Conservation (phyloP, 1,140 invertebrate species). For the Lepidurus apus region DNA sequence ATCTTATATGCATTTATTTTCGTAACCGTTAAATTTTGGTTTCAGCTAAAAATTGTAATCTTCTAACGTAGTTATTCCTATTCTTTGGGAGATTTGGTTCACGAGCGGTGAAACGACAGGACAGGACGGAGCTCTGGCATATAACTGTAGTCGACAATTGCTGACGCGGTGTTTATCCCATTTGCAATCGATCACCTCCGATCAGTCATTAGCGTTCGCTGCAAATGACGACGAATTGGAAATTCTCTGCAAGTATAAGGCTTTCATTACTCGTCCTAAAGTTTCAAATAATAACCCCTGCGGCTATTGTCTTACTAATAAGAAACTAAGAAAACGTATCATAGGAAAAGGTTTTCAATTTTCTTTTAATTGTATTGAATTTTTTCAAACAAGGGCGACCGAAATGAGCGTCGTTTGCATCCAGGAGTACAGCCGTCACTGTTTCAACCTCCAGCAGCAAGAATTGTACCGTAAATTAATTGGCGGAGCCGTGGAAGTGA, state of each 20-base stretch:
- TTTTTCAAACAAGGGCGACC: not conserved
- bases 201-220: constrained; percentile 23
- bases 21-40: too few relatives aligned
- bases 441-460: constrained; percentile 21
- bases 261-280: not conserved
- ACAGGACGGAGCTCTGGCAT: too few relatives aligned
- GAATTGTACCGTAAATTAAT: constrained; percentile 22
- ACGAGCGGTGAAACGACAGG: too few relatives aligned
- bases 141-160: constrained; percentile 24
- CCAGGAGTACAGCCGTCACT: constrained; percentile 24
- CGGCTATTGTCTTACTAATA: too few relatives aligned
- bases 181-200: constrained; percentile 24
- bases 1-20: too few relatives aligned
- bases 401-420: constrained; percentile 19
- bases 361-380: not conserved
- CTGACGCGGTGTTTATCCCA: constrained; percentile 26
- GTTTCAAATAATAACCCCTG: not conserved
- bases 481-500: constrained; percentile 23
- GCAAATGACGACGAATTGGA: constrained; percentile 24
- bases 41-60: too few relatives aligned
- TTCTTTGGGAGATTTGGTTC: not conserved
- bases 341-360: not conserved
- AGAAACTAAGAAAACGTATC: too few relatives aligned
- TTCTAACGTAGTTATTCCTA: not conserved
- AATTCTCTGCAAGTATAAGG: constrained; percentile 23